Conservation (phyloP, 2,888 invertebrate genomes). For the Capitulum mitella region DNA sequence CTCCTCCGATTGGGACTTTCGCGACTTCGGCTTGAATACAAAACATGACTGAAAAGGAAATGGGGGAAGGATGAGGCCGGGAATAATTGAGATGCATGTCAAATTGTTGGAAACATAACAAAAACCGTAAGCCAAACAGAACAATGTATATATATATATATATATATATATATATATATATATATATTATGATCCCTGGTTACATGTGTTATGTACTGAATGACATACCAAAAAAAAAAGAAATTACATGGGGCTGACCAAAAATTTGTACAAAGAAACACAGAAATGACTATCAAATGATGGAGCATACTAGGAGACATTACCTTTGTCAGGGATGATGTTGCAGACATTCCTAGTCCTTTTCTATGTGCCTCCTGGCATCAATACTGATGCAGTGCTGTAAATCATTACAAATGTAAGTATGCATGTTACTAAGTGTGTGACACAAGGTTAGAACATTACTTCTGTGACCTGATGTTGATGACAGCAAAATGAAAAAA, state of each 20-base stretch:
- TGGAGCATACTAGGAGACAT: neutral
- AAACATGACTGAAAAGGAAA: neutral
- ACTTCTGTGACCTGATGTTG: too few species aligned
- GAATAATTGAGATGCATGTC: neutral
- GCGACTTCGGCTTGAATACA: neutral
- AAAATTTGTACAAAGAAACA: too few species aligned
- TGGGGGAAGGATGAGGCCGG: neutral
- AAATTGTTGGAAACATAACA: neutral
- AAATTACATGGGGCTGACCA: neutral
- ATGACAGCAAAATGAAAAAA: too few species aligned
- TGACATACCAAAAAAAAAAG: too few species aligned
- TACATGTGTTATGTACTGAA: too few species aligned
- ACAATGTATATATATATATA: neutral
- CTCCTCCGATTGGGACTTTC: neutral
- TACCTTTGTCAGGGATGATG: neutral
- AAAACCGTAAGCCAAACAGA: neutral
- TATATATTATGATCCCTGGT: neutral
- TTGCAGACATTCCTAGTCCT: conserved; percentile 16
- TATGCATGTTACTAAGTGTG: too few species aligned
- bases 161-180: neutral
- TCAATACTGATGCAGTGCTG: too few species aligned
- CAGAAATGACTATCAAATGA: too few species aligned
- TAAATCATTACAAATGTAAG: too few species aligned
- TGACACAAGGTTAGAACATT: too few species aligned
- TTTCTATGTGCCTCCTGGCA: too few species aligned